A percentile compares a stretch with the other conserved stretches of the same genome.
These are phyloP conservation scores for Rhinella marina DNA, from an alignment of 2,797 vertebrate genomes.

Conservation along the genomic window DNA sequence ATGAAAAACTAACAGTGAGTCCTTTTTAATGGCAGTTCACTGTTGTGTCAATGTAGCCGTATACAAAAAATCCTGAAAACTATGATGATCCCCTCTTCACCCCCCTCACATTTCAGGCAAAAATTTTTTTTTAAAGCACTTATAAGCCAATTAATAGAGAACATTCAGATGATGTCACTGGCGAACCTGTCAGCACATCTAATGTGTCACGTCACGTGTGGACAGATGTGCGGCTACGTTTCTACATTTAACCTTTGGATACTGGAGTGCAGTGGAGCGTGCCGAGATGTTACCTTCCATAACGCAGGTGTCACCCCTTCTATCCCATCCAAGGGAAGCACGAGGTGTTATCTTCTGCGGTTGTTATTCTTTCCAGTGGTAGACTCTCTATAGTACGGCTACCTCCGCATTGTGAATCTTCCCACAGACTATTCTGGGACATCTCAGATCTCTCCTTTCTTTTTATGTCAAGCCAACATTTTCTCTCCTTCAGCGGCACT, in stretches of 20 bases:
- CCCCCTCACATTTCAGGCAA: background rate
- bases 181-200: conserved; percentile 22
- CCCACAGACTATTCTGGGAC: conserved; percentile 60
- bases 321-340: background rate
- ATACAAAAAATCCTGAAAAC: background rate
- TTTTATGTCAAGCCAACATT: conserved; percentile 62
- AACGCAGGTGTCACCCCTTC: conserved; percentile 33
- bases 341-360: background rate
- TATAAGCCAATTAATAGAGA: conserved; percentile 12
- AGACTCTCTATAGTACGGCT: conserved; percentile 26
- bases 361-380: conserved; percentile 47
- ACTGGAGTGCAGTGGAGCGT: conserved; percentile 10
- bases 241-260: conserved; percentile 43
- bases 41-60: background rate
- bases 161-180: conserved; percentile 1
- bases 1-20: background rate
- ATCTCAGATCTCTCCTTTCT: conserved; percentile 51
- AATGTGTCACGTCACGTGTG: conserved; percentile 9
- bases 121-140: conserved; percentile 25
- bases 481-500: conserved; percentile 48
- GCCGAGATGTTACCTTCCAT: background rate
- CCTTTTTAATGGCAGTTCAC: no score
- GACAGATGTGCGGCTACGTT: conserved; percentile 21
- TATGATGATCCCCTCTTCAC: background rate
- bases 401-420: conserved; percentile 46